phyloP scores from a whole-genome alignment of 2,888 invertebrate species.

The Balanococcus diminutus region DNA sequence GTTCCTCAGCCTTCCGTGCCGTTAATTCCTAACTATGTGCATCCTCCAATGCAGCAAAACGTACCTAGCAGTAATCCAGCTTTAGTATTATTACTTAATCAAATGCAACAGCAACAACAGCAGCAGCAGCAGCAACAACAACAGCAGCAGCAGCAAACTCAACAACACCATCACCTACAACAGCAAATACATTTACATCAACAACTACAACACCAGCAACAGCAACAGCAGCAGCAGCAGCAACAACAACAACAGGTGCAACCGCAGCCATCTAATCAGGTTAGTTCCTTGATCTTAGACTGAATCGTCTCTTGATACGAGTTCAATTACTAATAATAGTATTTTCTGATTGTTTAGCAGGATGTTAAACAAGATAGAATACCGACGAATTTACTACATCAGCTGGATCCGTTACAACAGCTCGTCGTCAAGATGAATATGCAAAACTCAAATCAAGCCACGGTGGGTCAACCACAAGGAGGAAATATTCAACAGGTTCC shows the following conservation, averaged over 20 bases:
- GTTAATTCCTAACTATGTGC: slow-evolving; percentile 43
- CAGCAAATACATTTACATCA: slow-evolving; percentile 57
- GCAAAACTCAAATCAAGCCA: slow-evolving; percentile 1
- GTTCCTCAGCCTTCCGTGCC: slow-evolving; percentile 34
- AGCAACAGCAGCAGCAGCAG: slow-evolving; percentile 53
- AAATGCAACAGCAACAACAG: slow-evolving; percentile 56
- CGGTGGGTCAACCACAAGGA: background rate
- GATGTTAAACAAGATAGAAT: slow-evolving; percentile 33
- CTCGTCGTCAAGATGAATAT: slow-evolving; percentile 39
- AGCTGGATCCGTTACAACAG: slow-evolving; percentile 37
- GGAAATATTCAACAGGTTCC: background rate
- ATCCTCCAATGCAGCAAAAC: slow-evolving; percentile 7
- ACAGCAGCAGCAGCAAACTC: slow-evolving; percentile 56
- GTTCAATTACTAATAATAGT: background rate
- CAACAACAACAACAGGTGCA: slow-evolving; percentile 56
- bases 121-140: slow-evolving; percentile 58
- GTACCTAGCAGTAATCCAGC: slow-evolving; percentile 25
- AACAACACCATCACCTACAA: slow-evolving; percentile 57
- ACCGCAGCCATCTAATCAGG: background rate
- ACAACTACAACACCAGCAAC: slow-evolving; percentile 56
- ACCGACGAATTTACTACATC: slow-evolving; percentile 4
- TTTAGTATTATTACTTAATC: slow-evolving; percentile 41
- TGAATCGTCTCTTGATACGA: background rate
- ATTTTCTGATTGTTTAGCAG: background rate
- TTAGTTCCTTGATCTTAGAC: background rate